A percentile compares a stretch with the other conserved stretches of the same genome.
Conservation (phyloP, 2,113 vertebrate genomes). For the Podarcis cretensis region DNA sequence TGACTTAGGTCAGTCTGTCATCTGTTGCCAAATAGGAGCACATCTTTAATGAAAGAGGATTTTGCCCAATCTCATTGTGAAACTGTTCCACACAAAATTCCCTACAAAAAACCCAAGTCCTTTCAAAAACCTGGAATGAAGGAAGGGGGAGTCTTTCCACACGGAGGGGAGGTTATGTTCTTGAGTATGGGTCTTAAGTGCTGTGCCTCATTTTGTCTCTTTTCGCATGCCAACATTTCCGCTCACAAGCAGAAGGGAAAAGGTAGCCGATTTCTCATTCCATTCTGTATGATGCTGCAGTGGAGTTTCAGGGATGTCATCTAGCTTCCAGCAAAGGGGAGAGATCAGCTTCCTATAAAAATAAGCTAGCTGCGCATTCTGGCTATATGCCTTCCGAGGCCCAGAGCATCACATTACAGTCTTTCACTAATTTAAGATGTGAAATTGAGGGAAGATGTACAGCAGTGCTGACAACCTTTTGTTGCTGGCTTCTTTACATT, state of each 20-base stretch:
- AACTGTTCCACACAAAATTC: too few relatives aligned
- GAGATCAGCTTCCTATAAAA: not conserved
- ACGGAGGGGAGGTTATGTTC: too few relatives aligned
- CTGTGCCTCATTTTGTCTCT: too few relatives aligned
- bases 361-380: not conserved
- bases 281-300: not conserved
- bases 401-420: not conserved
- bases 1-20: too few relatives aligned
- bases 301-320: not conserved
- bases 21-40: too few relatives aligned
- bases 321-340: not conserved
- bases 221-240: too few relatives aligned
- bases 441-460: not conserved
- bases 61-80: too few relatives aligned
- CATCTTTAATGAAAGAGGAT: too few relatives aligned
- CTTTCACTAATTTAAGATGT: not conserved
- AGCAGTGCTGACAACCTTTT: not conserved
- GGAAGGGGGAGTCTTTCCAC: too few relatives aligned
- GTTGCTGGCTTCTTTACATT: not conserved
- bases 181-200: too few relatives aligned
- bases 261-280: not conserved
- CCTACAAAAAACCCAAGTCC: not conserved
- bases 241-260: not conserved
- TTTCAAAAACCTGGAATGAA: too few relatives aligned
- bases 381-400: not conserved